Evolutionary conservation across 2,888 invertebrate species (phyloP), one percentile per base, ranked within the genome.

Genomic region (Melinaea marsaeus): DNA sequence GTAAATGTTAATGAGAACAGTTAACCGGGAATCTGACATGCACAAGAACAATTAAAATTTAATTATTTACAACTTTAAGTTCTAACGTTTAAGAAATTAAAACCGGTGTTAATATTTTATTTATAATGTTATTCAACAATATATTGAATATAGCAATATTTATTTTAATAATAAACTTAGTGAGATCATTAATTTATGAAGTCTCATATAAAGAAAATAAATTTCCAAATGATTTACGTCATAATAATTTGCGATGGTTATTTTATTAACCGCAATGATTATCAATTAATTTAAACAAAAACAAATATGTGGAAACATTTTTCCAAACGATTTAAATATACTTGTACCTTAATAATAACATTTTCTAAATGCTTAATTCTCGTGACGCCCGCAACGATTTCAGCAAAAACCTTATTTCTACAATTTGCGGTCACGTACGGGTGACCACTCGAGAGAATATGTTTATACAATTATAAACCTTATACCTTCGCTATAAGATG

Each of bases 11-110:
- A 11, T 32, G 22, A 32, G 51, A n/a, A 48, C 48, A n/a, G 22
- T 51, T 51, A 32, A 32, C 9, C 6, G 22, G 7, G 32, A 11
- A 51, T 51, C 51, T 51, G 32, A 51, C 51, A 51, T 64, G 55
- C 55, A 58, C 47, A 55, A 33, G 42, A 62, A 62, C 64, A 64
- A 64, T 66, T 64, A 58, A 62, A 62, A 55, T 47, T 45, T 62
- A 64, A 66, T 62, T 64, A 59, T 11, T 55, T 60, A 54, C 45
- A 57, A 61, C 37, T 64, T 46, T 54, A 64, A 64, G 61, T 61
- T 67, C 51, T 33, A 57, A 62, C 66, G 55, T 57, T 48, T 63
- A 55, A 34, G n/a, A 55, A 55, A 55, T 62, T 54, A 60, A 46
- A 66, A 60, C 13, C n/a, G 6, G 4, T 48, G 48, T 48, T 46